Evolutionary conservation across 2,113 vertebrate species (phyloP), one percentile per base, ranked within the genome.

Genomic region (Bos taurus): DNA sequence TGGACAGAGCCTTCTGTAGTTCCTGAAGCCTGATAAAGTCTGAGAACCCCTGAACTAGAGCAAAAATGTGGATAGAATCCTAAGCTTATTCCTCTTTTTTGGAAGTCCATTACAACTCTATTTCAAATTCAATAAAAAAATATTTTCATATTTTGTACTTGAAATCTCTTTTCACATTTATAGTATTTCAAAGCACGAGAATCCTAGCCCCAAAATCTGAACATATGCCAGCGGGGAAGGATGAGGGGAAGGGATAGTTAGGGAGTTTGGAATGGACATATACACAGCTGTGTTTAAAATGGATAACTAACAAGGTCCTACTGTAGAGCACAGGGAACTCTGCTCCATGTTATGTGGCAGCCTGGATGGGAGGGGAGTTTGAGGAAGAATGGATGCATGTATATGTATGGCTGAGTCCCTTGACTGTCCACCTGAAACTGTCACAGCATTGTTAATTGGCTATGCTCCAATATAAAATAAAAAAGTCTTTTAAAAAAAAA

Each of bases 161-260:
- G 25, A 57, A 86, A 67, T 81, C 43, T 88, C n/a, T 88, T 85
- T 46, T 25, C 57, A 43, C 67, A 74, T 85, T 77, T 88, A 50
- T 67, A 23, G 28, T 46, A 46, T 88, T 94, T 93, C 82, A 93
- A 97, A 96, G 54, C 30, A 28, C 8, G 62, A 88, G 57, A 90
- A 77, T 82, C 52, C 25, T 60, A 62, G 21, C 11, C 54, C 25
- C 40, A 25, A 77, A 77, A 43, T 77, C 71, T 43, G 71, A 77
- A 77, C 4, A 6, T 26, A 43, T 77, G 23, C 40, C 0, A 0
- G 71, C 2, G 0, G 40, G 71, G 40, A 13, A 74, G 36, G 67
- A 23, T 74, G 67, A 40, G n/a, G 21, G 67, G 67, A 74, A 40
- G 67, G 21, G 36, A 40, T 74, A 74, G 67, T 40, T 40, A 71